Percentiles rank a stretch among this genome's conserved stretches.
These are phyloP conservation scores for Torymus aiolomorphi DNA, from an alignment of 2,888 invertebrate genomes.

Conservation along the genomic window DNA sequence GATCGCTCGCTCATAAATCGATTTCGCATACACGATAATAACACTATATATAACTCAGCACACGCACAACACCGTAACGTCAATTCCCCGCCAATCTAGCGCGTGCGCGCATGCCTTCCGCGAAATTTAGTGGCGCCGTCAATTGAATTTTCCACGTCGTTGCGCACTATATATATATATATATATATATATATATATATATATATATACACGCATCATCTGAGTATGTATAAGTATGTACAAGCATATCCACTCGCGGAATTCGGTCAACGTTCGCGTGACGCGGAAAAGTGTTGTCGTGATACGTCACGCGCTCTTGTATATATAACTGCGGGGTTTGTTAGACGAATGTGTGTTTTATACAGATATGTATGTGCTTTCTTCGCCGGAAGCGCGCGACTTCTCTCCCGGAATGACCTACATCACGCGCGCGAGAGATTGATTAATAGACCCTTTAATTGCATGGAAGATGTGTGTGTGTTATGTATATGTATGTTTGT, in stretches of 20 bases:
- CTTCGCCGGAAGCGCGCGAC: conserved; percentile 29
- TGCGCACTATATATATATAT: no score
- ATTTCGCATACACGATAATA: no score
- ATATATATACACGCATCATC: no score
- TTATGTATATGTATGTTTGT: no score
- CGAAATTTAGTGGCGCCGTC: conserved; percentile 29
- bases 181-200: no score
- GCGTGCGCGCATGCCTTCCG: neutral
- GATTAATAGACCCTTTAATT: conserved; percentile 51
- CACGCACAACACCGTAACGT: neutral
- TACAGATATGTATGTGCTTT: neutral
- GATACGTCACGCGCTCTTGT: no score
- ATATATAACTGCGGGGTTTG: no score
- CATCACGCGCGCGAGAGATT: conserved; percentile 17
- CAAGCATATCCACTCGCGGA: conserved; percentile 1
- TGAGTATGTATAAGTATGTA: no score
- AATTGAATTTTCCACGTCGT: conserved; percentile 18
- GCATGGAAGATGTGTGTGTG: neutral
- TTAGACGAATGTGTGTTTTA: no score
- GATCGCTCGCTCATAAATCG: no score
- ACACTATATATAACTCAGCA: no score
- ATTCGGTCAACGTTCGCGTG: conserved; percentile 30
- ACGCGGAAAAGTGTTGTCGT: no score
- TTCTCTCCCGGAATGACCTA: conserved; percentile 31
- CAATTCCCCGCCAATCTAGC: neutral